Base-by-base conservation (phyloP, 2,113 vertebrate genomes). In the Megalops atlanticus region DNA sequence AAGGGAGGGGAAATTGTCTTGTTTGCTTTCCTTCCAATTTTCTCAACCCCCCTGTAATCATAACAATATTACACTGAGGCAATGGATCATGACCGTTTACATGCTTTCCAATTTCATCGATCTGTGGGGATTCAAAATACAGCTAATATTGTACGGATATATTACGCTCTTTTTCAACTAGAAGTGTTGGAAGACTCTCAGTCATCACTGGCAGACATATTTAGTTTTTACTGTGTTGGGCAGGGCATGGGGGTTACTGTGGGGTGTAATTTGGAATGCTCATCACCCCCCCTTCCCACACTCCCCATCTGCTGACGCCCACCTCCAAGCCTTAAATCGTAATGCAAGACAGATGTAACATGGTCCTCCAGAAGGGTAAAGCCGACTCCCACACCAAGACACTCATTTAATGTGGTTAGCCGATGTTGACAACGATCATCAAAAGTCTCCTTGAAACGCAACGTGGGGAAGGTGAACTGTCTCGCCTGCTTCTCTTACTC, bases 401-500 rank as follows among this genome's bases (percentile, higher is more conserved):
- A 71, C 49, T 81, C 80, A 80, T 88, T 87, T 85, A 85, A 86
- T 84, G 81, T 81, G 78, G 79, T 87, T 88, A 85, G 85, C 64
- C 5, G 54, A 73, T 76, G 80, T 86, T 86, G 85, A 86, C 80
- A 84, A 84, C 81, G 85, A 87, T 86, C 87, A 87, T 89, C 86
- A 85, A 81, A 88, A 85, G 84, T 88, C 83, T 87, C 86, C 85
- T 87, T 86, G 86, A 87, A 85, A 80, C 64, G 33, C 41, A 41
- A 90, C 82, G 40, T 77, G 36, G 80, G 73, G 58, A 80, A 88
- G 77, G 33, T 79, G 85, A 82, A 35, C 5, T 86, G 85, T 82
- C 90, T 87, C 69, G 82, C 85, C 87, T 86, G 33, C 58, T 88
- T 87, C 87, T 83, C 79, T 91, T 90, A 90, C 85, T 84, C 85